phyloP scores from a whole-genome alignment of 2,888 invertebrate species.

The Diaperis boleti region DNA sequence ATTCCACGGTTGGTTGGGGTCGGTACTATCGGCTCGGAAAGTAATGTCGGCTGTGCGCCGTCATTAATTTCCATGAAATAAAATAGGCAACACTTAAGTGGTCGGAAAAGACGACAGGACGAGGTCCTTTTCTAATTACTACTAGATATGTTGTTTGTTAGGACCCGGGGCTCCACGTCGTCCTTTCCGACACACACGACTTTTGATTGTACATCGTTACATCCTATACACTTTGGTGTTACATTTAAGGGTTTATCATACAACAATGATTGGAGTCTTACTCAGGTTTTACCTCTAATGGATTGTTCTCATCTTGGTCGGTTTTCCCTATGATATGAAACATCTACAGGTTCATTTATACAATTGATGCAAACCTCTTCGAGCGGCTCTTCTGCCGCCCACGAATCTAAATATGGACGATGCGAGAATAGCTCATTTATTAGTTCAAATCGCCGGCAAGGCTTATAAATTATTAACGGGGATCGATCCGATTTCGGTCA shows the following conservation, averaged over 20 bases:
- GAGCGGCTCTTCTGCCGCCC: conserved; percentile 4
- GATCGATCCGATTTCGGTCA: conserved; percentile 38
- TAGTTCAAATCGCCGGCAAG: conserved; percentile 36
- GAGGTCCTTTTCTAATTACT: conserved; percentile 11
- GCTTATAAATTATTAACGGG: conserved; percentile 33
- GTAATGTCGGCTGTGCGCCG: too few species aligned
- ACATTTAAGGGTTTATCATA: conserved; percentile 39
- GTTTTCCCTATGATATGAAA: conserved; percentile 31
- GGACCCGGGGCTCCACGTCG: too few species aligned
- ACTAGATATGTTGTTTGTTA: too few species aligned
- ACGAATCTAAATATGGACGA: conserved; percentile 36
- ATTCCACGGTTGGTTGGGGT: too few species aligned
- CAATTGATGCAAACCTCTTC: conserved; percentile 9
- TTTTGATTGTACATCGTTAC: conserved; percentile 40
- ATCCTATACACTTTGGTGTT: conserved; percentile 41
- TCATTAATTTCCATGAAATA: conserved; percentile 18
- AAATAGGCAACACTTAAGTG: conserved; percentile 17
- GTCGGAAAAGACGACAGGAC: conserved; percentile 9
- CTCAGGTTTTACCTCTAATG: conserved; percentile 23
- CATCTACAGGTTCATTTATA: conserved; percentile 28
- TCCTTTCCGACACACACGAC: conserved; percentile 24
- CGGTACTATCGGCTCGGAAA: conserved; percentile 5
- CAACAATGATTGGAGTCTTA: conserved; percentile 41
- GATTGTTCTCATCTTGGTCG: conserved; percentile 42
- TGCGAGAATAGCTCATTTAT: conserved; percentile 38